Conservation (phyloP, 2,888 invertebrate species). For the Diloba caeruleocephala region DNA sequence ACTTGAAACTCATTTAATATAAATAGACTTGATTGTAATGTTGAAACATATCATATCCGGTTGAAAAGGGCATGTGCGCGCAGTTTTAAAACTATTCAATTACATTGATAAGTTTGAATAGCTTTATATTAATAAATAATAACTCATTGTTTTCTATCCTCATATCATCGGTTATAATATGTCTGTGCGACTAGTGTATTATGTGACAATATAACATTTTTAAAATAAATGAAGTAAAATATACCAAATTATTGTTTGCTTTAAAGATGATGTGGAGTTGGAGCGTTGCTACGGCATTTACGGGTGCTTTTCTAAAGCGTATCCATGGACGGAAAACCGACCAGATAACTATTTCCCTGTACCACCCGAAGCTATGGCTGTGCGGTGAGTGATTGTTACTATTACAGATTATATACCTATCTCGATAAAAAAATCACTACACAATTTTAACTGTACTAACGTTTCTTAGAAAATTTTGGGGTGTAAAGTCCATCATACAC, state of each 20-base stretch:
- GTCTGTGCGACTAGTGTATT: not conserved
- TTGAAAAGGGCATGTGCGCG: conserved; percentile 35
- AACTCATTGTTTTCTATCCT: conserved; percentile 14
- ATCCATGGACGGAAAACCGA: conserved; percentile 94
- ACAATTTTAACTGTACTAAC: too few species aligned
- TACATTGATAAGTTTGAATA: conserved; percentile 32
- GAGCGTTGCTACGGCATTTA: conserved; percentile 93
- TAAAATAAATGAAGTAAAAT: conserved; percentile 13
- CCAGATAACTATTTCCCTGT: conserved; percentile 95
- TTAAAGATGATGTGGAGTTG: conserved; percentile 82
- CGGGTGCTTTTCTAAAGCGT: conserved; percentile 94
- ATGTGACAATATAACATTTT: not conserved
- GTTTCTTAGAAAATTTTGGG: too few species aligned
- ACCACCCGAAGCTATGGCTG: conserved; percentile 90
- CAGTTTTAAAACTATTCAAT: conserved; percentile 45
- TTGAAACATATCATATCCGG: conserved; percentile 17
- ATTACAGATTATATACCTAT: too few species aligned
- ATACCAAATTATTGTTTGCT: conserved; percentile 16
- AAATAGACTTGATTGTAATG: conserved; percentile 10
- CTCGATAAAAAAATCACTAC: too few species aligned
- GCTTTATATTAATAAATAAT: conserved; percentile 2
- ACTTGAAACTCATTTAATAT: conserved; percentile 8
- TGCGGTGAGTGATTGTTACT: conserved; percentile 74
- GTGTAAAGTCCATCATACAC: too few species aligned
- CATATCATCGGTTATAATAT: conserved; percentile 6